phyloP scores from a whole-genome alignment of 2,888 invertebrate genomes.

The Synergus gifuensis region DNA sequence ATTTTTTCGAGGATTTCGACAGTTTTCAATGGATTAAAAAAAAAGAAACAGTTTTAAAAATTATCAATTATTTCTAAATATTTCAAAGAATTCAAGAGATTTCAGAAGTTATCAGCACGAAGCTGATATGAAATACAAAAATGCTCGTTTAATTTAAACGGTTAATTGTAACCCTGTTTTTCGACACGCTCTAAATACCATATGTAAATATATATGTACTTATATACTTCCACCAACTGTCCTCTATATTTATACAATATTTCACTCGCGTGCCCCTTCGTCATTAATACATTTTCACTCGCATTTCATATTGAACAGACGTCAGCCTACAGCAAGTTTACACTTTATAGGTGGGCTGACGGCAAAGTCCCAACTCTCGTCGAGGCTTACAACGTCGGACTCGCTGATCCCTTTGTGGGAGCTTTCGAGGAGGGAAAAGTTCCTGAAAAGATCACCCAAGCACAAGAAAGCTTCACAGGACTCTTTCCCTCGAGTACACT shows the following conservation, averaged over 20 bases:
- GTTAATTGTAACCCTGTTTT: not conserved
- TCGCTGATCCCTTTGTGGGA: slow-evolving; percentile 47
- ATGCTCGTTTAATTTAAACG: not conserved
- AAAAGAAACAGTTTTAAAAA: no score
- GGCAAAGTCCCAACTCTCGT: slow-evolving; percentile 36
- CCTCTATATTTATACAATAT: slow-evolving; percentile 8
- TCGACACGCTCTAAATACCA: slow-evolving; percentile 1
- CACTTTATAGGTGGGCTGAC: slow-evolving; percentile 34
- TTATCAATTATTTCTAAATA: no score
- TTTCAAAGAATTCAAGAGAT: no score
- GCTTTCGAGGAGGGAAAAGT: slow-evolving; percentile 39
- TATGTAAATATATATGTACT: not conserved
- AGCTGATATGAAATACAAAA: not conserved
- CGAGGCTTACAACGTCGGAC: slow-evolving; percentile 34
- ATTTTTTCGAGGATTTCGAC: no score
- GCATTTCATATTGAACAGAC: slow-evolving; percentile 18
- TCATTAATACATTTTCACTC: slow-evolving; percentile 33
- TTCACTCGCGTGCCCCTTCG: slow-evolving; percentile 27
- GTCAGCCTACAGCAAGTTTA: slow-evolving; percentile 37
- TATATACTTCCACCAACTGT: slow-evolving; percentile 5
- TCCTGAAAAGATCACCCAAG: slow-evolving; percentile 48
- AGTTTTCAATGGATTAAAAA: no score
- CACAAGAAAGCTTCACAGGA: slow-evolving; percentile 47
- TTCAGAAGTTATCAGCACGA: not conserved
- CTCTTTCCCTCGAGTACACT: slow-evolving; percentile 43